Base-by-base conservation (phyloP, 2,113 vertebrate species). In the Dasypus novemcinctus region DNA sequence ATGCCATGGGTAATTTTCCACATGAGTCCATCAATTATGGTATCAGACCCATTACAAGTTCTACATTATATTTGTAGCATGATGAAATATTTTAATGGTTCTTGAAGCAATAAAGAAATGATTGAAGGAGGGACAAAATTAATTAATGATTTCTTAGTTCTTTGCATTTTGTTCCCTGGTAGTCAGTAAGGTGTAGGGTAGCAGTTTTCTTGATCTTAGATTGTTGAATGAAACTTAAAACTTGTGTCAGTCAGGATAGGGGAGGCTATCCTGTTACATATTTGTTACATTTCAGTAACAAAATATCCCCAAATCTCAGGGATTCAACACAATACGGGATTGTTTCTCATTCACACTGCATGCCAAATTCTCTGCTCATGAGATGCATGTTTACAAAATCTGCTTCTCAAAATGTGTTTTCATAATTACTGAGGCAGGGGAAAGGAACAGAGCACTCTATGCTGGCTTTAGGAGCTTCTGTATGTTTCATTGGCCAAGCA, bases 401-500 rank as follows among this genome's bases (percentile, higher is more conserved):
- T 17, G 18, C 20, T 75, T 84, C n/a, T 74, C 31, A 43, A 1
- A 10, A 4, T 25, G 20, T 9, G 38, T 7, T 90, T 80, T 31
- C 21, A 54, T 59, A 33, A 63, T 36, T 64, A 38, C 5, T 27
- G 38, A 81, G 91, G 59, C 0, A 2, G 21, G 5, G 38, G 15
- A 54, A 82, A 79, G 33, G 36, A 79, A 57, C 29, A 71, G 54
- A 43, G 46, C 1, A 5, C 15, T 46, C n/a, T 85, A 36, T 57
- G 49, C 46, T 68, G 59, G 79, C 29, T 72, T 74, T 68, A 15
- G 71, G 66, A 7, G 33, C 15, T 75, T 49, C 81, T 61, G 18
- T 38, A 88, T n/a, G 61, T 93, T 88, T 95, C 49, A 86, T 17
- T 88, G 68, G 61, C 43, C 71, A 75, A 83, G 38, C 11, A 74